Conservation (phyloP, 2,113 vertebrate species). For the Todiramphus chloris region DNA sequence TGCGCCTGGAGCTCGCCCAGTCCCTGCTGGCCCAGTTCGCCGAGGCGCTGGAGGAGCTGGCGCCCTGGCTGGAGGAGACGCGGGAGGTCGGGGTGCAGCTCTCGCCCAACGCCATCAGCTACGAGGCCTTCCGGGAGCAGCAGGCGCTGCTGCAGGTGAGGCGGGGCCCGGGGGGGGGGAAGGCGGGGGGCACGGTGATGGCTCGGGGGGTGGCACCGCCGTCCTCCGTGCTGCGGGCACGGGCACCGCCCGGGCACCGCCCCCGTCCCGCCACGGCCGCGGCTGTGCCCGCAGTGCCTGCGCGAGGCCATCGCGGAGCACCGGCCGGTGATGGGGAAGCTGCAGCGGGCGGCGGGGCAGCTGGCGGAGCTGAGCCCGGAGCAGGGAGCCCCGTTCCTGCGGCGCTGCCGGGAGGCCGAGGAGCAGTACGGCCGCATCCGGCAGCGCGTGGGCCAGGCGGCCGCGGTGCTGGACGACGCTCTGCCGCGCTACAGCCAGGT, state of each 20-base stretch:
- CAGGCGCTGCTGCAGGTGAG: slow-evolving; percentile 88
- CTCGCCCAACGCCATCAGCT: slow-evolving; percentile 70
- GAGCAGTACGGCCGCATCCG: slow-evolving; percentile 77
- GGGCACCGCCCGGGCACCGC: too few species aligned
- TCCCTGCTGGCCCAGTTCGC: slow-evolving; percentile 82
- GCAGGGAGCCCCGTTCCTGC: slow-evolving; percentile 75
- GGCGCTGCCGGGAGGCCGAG: slow-evolving; percentile 72
- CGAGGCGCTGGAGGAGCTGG: slow-evolving; percentile 79
- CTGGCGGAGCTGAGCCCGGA: slow-evolving; percentile 77
- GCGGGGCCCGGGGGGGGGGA: background rate
- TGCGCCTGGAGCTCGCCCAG: slow-evolving; percentile 85
- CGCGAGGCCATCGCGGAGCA: slow-evolving; percentile 87
- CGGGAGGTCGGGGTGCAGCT: slow-evolving; percentile 72
- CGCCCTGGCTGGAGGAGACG: slow-evolving; percentile 85
- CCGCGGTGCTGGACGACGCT: slow-evolving; percentile 81
- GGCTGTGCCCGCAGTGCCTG: slow-evolving; percentile 67
- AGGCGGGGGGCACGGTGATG: background rate
- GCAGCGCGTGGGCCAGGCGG: slow-evolving; percentile 74
- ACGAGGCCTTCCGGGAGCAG: slow-evolving; percentile 83
- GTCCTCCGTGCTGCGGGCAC: background rate
- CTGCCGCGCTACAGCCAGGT: slow-evolving; percentile 87
- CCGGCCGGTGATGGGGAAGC: slow-evolving; percentile 80
- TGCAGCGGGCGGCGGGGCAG: slow-evolving; percentile 75
- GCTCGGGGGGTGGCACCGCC: background rate
- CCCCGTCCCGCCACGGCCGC: background rate